phyloP scores from a whole-genome alignment of 2,797 vertebrate species.

The Eulemur albifrons region DNA sequence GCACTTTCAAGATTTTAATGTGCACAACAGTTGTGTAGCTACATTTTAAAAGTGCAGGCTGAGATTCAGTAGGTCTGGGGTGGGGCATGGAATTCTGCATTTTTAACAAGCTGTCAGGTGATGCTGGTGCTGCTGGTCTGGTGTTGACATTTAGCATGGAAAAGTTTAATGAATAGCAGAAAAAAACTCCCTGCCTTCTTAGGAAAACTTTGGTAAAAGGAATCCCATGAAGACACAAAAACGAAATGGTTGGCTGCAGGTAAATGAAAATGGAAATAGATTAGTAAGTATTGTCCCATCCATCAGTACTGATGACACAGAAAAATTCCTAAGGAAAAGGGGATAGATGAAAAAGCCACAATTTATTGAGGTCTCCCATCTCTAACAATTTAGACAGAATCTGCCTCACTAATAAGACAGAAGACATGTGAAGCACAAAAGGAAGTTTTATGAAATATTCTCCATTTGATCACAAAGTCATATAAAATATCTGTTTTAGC shows the following conservation, averaged over 20 bases:
- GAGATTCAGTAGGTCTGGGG: not conserved
- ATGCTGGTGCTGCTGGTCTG: too few species aligned
- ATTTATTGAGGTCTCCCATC: not conserved
- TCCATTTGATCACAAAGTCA: not conserved
- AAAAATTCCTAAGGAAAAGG: not conserved
- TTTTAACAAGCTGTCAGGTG: not conserved
- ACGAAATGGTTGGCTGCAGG: not conserved
- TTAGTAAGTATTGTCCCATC: not conserved
- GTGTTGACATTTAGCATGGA: not conserved
- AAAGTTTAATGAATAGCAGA: not conserved
- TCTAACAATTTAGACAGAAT: not conserved
- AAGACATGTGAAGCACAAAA: not conserved
- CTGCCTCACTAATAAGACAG: not conserved
- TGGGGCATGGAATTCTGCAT: not conserved
- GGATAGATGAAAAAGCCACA: not conserved
- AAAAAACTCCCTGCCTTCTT: not conserved
- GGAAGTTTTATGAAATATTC: not conserved
- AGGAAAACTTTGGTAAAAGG: not conserved
- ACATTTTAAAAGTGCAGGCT: not conserved
- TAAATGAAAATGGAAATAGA: not conserved
- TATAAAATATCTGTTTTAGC: not conserved
- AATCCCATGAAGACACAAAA: not conserved
- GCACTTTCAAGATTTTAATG: not conserved
- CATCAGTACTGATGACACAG: not conserved
- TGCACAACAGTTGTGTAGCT: too few species aligned